phyloP scores from a whole-genome alignment of 2,113 vertebrate genomes.

The Heloderma charlesbogerti region DNA sequence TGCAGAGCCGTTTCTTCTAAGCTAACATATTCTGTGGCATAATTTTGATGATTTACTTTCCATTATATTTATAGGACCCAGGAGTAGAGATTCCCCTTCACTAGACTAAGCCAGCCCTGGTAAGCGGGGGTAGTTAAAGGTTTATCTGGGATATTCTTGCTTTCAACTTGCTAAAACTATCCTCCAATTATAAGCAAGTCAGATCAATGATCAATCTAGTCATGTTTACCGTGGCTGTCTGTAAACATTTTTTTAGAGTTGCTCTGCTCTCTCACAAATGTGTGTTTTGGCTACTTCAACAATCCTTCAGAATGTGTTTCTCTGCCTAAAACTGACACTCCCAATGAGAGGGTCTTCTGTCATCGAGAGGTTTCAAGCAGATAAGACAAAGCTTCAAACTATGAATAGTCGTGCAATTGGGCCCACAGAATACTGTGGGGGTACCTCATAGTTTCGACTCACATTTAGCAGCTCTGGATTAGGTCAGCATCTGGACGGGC shows the following conservation, averaged over 20 bases:
- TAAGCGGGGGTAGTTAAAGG: neutral
- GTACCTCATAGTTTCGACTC: neutral
- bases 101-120: neutral
- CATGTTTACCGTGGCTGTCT: neutral
- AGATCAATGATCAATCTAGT: neutral
- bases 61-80: neutral
- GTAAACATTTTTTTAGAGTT: neutral
- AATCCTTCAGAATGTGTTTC: neutral
- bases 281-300: neutral
- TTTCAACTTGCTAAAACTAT: neutral
- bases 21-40: neutral
- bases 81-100: neutral
- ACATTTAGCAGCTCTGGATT: neutral
- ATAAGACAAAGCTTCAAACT: neutral
- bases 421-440: neutral
- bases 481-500: neutral
- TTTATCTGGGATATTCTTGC: neutral
- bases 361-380: neutral
- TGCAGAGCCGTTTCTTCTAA: neutral
- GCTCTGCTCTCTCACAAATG: neutral
- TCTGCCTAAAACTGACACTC: neutral
- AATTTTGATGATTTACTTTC: neutral
- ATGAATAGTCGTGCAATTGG: neutral
- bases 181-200: neutral
- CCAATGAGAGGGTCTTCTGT: no score